Base-by-base conservation (phyloP, 2,797 vertebrate genomes). In the Pangasius djambal region DNA sequence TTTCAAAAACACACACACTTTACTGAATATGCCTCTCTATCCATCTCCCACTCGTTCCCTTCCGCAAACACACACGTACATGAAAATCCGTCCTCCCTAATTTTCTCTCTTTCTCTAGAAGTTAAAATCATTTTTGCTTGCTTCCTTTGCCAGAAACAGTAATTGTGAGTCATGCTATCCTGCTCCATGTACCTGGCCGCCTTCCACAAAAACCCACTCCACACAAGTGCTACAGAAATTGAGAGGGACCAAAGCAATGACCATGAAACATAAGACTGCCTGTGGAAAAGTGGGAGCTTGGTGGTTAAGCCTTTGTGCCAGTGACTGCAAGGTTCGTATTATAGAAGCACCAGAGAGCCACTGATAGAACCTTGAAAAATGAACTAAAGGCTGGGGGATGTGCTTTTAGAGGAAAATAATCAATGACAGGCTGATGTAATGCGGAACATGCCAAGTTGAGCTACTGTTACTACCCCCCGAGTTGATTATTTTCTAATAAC, bases 161-260 rank as follows among this genome's bases (percentile, higher is more conserved):
- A 89, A 91, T 78, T 88, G 85, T 89, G 92, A 92, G 91, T 92
- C 92, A 91, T 86, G 83, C 78, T 70, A 67, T 81, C 83, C 83
- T 31, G 85, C 37, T 61, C 37, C 59, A n/a, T n/a, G 50, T 40
- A 85, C 82, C 50, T 52, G 85, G 48, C 69, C 82, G 59, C 28
- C 16, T 31, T 52, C 67, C 84, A 84, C 89, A 86, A 88, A 85
- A 85, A 65, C 61, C 44, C 75, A 84, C 63, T 85, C 40, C 65
- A 69, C 44, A 67, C 59, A 84, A 89, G 83, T 37, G 22, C 34
- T 89, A 84, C 2, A 18, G 20, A 81, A 82, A 22, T 57, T 50
- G 61, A 85, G 61, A 87, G 69, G 87, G 79, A 90, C 87, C 55
- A 50, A 63, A 74, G 65, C 65, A 59, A 67, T 22, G 18, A 48